Evolutionary conservation across 1,140 invertebrate genomes (phyloP).

Genomic region (Trigoniulus corallinus): DNA sequence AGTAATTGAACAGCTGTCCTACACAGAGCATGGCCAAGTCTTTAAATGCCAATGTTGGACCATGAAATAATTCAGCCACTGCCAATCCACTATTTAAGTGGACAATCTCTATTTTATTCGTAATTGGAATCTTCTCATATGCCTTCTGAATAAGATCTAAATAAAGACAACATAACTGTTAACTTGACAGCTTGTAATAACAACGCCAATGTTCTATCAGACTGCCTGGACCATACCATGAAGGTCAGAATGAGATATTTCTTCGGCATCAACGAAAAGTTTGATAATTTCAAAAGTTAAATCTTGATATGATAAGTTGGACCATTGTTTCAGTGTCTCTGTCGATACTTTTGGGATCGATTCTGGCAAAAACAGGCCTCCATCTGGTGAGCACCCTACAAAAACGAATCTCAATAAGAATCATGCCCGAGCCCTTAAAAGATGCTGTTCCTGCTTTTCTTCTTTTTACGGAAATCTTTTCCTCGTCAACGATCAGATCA

Average conservation of each 20-base stretch:
- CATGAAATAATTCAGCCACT: constrained; percentile 32
- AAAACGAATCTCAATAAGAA: too few species aligned
- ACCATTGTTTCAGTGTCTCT: constrained; percentile 23
- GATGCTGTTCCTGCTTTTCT: too few species aligned
- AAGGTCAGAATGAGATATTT: constrained; percentile 23
- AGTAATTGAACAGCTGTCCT: constrained; percentile 28
- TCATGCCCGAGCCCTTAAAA: too few species aligned
- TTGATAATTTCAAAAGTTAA: constrained; percentile 25
- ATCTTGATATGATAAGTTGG: constrained; percentile 22
- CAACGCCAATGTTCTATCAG: too few species aligned
- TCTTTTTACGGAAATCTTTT: too few species aligned
- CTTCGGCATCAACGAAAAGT: constrained; percentile 25
- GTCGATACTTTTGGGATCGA: constrained; percentile 20
- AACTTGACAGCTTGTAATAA: too few species aligned
- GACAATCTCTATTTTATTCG: constrained; percentile 20
- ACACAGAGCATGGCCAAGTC: constrained; percentile 29
- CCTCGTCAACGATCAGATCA: too few species aligned
- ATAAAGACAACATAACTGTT: too few species aligned
- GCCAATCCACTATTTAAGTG: constrained; percentile 20
- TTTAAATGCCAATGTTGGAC: constrained; percentile 32
- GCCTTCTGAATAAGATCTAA: too few species aligned
- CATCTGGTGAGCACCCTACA: too few species aligned
- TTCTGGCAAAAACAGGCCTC: constrained; percentile 30
- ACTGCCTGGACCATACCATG: too few species aligned
- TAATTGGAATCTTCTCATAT: constrained; percentile 18